Evolutionary conservation across 2,797 vertebrate species (phyloP).

Genomic region (Cryptoprocta ferox): DNA sequence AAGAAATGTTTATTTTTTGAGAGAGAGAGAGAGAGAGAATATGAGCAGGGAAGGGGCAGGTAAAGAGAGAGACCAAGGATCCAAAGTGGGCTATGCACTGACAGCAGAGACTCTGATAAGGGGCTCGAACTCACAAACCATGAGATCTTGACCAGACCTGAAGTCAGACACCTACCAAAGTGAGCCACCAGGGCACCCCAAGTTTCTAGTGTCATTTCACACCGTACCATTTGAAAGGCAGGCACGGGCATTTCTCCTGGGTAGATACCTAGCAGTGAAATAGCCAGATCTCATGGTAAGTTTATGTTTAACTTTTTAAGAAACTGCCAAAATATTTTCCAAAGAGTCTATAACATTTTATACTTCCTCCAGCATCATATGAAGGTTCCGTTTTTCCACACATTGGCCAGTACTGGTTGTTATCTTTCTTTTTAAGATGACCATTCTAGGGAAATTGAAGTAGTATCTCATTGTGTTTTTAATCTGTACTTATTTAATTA

Average conservation of each 20-base stretch:
- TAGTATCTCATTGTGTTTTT: background rate
- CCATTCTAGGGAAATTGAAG: background rate
- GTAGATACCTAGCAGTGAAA: background rate
- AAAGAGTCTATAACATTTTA: background rate
- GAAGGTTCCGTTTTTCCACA: background rate
- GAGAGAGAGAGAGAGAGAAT: too few relatives aligned
- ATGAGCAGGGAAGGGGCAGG: too few relatives aligned
- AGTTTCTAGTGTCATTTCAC: background rate
- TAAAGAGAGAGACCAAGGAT: too few relatives aligned
- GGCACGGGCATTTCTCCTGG: background rate
- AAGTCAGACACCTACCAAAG: too few relatives aligned
- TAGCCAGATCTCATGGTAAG: background rate
- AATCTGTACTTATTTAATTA: background rate
- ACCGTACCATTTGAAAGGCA: background rate
- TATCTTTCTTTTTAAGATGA: background rate
- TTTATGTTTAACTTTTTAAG: background rate
- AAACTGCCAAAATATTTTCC: background rate
- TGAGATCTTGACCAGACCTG: too few relatives aligned
- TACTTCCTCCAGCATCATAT: background rate
- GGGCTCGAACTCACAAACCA: too few relatives aligned
- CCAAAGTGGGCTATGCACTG: too few relatives aligned
- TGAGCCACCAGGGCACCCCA: too few relatives aligned
- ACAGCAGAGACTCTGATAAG: too few relatives aligned
- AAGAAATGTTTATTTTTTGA: too few relatives aligned
- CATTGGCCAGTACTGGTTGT: background rate